Conservation (phyloP, 2,797 vertebrate genomes). For the Apogon talboti region DNA sequence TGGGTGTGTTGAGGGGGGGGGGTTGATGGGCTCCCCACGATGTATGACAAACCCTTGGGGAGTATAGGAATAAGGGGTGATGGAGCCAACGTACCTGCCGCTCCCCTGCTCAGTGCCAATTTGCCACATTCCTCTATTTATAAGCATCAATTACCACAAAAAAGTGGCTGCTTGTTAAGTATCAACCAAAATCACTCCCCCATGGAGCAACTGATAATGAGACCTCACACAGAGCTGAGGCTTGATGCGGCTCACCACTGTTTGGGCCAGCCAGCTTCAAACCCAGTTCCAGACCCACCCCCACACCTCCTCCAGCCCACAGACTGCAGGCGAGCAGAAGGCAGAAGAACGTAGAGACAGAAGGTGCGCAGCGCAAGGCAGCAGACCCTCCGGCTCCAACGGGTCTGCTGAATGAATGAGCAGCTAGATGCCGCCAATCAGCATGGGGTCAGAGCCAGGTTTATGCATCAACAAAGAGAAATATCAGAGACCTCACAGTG, state of each 20-base stretch:
- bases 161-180: slow-evolving; percentile 80
- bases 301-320: slow-evolving; percentile 47
- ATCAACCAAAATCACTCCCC: slow-evolving; percentile 81
- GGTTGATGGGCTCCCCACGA: slow-evolving; percentile 71
- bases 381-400: slow-evolving; percentile 74
- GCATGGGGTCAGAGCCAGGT: slow-evolving; percentile 72
- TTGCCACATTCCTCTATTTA: slow-evolving; percentile 88
- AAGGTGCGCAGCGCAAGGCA: slow-evolving; percentile 62
- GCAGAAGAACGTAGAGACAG: slow-evolving; percentile 51
- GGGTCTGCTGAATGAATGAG: slow-evolving; percentile 73
- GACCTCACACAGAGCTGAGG: slow-evolving; percentile 86
- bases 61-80: slow-evolving; percentile 75
- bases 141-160: slow-evolving; percentile 86
- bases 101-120: slow-evolving; percentile 83
- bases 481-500: slow-evolving; percentile 77
- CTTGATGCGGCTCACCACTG: slow-evolving; percentile 70
- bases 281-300: slow-evolving; percentile 61
- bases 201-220: slow-evolving; percentile 83
- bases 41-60: slow-evolving; percentile 78
- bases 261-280: slow-evolving; percentile 70
- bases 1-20: no score
- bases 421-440: slow-evolving; percentile 68
- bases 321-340: slow-evolving; percentile 52
- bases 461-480: slow-evolving; percentile 75
- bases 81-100: slow-evolving; percentile 73